A percentile compares a stretch with the other conserved stretches of the same genome.
phyloP scores from a whole-genome alignment of 2,888 invertebrate genomes.

The Sinohyriopsis cumingii region DNA sequence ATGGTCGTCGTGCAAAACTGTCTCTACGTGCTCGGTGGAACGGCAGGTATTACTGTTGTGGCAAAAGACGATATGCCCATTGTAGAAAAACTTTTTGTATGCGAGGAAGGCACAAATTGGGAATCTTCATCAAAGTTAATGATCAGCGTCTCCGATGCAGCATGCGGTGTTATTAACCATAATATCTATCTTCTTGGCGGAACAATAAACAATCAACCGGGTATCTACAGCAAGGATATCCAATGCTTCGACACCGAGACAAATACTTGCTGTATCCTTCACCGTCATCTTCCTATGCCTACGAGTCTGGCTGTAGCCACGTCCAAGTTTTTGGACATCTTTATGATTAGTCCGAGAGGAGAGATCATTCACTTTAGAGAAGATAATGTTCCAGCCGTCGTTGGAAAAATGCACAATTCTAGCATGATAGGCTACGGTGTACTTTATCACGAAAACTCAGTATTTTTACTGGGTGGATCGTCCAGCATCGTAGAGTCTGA shows the following conservation, averaged over 20 bases:
- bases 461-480: slow-evolving; percentile 39
- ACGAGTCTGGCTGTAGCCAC: slow-evolving; percentile 30
- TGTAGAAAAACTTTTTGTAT: slow-evolving; percentile 46
- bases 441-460: slow-evolving; percentile 21
- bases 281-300: slow-evolving; percentile 33
- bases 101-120: slow-evolving; percentile 30
- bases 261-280: slow-evolving; percentile 29
- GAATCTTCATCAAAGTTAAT: slow-evolving; percentile 30
- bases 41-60: slow-evolving; percentile 26
- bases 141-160: slow-evolving; percentile 46
- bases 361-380: slow-evolving; percentile 31
- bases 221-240: slow-evolving; percentile 47
- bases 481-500: slow-evolving; percentile 26
- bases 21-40: slow-evolving; percentile 53
- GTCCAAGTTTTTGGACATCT: slow-evolving; percentile 24
- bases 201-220: slow-evolving; percentile 36
- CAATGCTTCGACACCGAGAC: slow-evolving; percentile 50
- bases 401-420: slow-evolving; percentile 20
- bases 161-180: slow-evolving; percentile 40
- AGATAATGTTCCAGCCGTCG: slow-evolving; percentile 16
- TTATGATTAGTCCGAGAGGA: slow-evolving; percentile 40
- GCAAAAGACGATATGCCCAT: slow-evolving; percentile 33
- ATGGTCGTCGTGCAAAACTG: slow-evolving; percentile 38
- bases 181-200: slow-evolving; percentile 54
- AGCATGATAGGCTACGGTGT: slow-evolving; percentile 35